Percentiles rank a stretch among this genome's conserved stretches.
These are phyloP conservation scores for Agrotis puta DNA, from an alignment of 2,888 invertebrate species.

Conservation along the genomic window DNA sequence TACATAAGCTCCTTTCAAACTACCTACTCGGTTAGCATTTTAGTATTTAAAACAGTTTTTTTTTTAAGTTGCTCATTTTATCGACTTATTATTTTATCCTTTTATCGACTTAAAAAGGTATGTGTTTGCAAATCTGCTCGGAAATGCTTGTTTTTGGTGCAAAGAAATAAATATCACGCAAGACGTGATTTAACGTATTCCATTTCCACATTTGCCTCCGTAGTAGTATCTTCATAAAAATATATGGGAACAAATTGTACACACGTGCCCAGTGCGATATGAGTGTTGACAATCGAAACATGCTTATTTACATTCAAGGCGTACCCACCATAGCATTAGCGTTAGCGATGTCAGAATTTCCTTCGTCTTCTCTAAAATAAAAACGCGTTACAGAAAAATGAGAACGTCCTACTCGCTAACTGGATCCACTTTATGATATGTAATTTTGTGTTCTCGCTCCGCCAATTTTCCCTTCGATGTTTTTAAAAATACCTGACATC, in stretches of 20 bases:
- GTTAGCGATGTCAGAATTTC: conserved; percentile 50
- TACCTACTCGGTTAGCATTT: no score
- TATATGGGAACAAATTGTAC: conserved; percentile 49
- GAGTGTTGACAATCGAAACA: conserved; percentile 41
- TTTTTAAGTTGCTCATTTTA: no score
- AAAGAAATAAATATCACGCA: neutral
- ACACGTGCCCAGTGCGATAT: conserved; percentile 46
- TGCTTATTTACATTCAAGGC: conserved; percentile 47
- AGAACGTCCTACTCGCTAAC: conserved; percentile 50
- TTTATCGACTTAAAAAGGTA: no score
- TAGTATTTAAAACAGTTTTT: no score
- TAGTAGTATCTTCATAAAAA: conserved; percentile 48
- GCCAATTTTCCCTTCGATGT: conserved; percentile 48
- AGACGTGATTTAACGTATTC: neutral
- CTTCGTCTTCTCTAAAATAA: conserved; percentile 50
- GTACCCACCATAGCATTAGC: conserved; percentile 48
- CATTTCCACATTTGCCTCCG: neutral
- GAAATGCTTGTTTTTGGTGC: neutral
- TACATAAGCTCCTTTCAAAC: no score
- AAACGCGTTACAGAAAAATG: conserved; percentile 48
- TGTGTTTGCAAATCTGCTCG: neutral
- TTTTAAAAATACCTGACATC: conserved; percentile 28
- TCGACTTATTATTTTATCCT: no score
- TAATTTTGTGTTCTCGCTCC: conserved; percentile 49
- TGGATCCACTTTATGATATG: conserved; percentile 61